phyloP scores from a whole-genome alignment of 2,888 invertebrate species.

The Eudemis profundana region DNA sequence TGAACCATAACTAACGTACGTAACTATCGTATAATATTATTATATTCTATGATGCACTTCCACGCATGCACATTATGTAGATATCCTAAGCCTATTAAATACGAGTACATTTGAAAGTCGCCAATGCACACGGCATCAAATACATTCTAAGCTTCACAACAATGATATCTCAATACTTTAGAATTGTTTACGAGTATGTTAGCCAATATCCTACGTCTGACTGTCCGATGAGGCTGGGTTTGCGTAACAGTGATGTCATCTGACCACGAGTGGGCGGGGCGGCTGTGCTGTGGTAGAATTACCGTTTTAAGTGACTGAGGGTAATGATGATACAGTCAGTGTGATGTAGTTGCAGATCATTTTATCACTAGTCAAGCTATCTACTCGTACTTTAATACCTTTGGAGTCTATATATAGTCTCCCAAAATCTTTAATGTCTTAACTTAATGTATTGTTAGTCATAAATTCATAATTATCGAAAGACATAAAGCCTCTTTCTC shows the following conservation, averaged over 20 bases:
- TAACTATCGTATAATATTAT: too few relatives aligned
- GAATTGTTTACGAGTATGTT: slow-evolving; percentile 16
- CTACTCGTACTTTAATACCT: too few relatives aligned
- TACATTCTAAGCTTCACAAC: slow-evolving; percentile 5
- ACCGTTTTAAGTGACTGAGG: slow-evolving; percentile 10
- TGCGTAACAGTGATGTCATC: slow-evolving; percentile 29
- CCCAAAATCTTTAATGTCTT: too few relatives aligned
- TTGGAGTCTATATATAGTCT: too few relatives aligned
- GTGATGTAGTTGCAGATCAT: too few relatives aligned
- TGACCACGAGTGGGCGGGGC: slow-evolving; percentile 25
- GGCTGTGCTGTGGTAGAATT: neutral
- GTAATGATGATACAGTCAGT: slow-evolving; percentile 3
- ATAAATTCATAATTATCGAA: too few relatives aligned
- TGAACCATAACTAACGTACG: too few relatives aligned
- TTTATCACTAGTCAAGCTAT: too few relatives aligned
- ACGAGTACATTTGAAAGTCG: neutral
- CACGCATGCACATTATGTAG: too few relatives aligned
- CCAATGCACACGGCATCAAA: neutral
- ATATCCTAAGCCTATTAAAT: neutral
- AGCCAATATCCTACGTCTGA: slow-evolving; percentile 9
- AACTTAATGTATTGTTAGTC: too few relatives aligned
- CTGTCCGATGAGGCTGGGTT: slow-evolving; percentile 5
- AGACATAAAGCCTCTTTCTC: too few relatives aligned
- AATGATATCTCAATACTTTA: slow-evolving; percentile 24
- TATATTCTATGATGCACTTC: too few relatives aligned